Percentiles rank a stretch among this genome's conserved stretches.
Evolutionary conservation across 1,140 invertebrate species (phyloP).

Genomic region (Nasonia longicornis): DNA sequence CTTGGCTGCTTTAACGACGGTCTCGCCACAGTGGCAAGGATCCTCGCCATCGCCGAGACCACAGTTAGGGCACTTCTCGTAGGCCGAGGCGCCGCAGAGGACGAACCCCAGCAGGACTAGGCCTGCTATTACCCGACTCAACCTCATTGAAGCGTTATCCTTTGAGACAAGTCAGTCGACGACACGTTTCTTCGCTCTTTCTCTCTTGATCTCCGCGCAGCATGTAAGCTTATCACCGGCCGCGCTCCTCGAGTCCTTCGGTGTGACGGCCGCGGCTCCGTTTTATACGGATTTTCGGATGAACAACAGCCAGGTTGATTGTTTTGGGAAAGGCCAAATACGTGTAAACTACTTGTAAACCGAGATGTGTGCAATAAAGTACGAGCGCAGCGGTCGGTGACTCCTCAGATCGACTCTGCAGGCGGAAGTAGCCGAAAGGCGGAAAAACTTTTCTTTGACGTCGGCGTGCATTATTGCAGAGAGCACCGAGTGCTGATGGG

Average conservation of each 20-base stretch:
- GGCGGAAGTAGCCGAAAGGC: neutral
- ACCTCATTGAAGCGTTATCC: slow-evolving; percentile 19
- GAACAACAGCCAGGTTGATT: neutral
- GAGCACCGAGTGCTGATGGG: no score
- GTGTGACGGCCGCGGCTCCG: neutral
- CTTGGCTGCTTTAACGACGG: slow-evolving; percentile 49
- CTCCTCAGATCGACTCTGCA: neutral
- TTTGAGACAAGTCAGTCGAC: neutral
- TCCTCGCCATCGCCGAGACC: slow-evolving; percentile 34
- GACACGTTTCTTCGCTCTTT: neutral
- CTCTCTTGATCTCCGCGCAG: neutral
- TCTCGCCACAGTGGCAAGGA: slow-evolving; percentile 42
- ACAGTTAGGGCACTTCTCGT: neutral
- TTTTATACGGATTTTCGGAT: slow-evolving; percentile 1
- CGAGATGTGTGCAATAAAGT: neutral
- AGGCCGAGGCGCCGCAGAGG: neutral
- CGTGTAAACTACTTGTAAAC: neutral
- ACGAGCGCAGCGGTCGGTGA: neutral
- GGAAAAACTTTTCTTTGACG: neutral
- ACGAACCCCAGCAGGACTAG: neutral
- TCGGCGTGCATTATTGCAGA: neutral
- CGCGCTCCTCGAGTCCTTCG: slow-evolving; percentile 8
- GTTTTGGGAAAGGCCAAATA: slow-evolving; percentile 13
- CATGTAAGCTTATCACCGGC: neutral
- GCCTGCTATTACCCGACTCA: neutral